Percentiles rank a stretch among this genome's conserved stretches.
phyloP scores from a whole-genome alignment of 2,113 vertebrate genomes.

The Pelecanus crispus region DNA sequence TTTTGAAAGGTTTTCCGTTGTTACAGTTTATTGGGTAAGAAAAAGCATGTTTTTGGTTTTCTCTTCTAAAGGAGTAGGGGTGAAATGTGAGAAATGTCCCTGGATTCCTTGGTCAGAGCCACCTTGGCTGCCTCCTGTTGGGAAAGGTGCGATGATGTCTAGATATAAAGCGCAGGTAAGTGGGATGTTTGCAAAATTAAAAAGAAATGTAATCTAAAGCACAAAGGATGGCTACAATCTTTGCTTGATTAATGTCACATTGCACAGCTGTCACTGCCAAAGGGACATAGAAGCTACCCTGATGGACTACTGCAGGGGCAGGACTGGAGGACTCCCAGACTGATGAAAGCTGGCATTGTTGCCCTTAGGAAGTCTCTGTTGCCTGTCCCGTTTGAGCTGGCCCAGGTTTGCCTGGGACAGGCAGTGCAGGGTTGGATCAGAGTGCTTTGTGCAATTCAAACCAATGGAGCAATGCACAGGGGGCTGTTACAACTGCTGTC shows the following conservation, averaged over 20 bases:
- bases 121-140: not conserved
- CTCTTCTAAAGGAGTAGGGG: not conserved
- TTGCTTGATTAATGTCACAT: not conserved
- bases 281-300: not conserved
- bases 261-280: not conserved
- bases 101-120: not conserved
- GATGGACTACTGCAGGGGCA: not conserved
- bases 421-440: not conserved
- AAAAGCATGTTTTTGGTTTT: not conserved
- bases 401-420: not conserved
- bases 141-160: not conserved
- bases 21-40: not conserved
- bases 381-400: accelerated
- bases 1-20: not conserved
- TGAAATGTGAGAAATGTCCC: not conserved
- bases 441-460: not conserved
- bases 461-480: accelerated
- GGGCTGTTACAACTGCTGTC: not conserved
- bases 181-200: not conserved
- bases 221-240: not conserved
- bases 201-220: not conserved
- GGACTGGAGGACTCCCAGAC: not conserved
- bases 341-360: not conserved
- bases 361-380: not conserved
- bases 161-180: not conserved